Evolutionary conservation across 2,113 vertebrate species (phyloP).

Genomic region (Gymnorhina tibicen): DNA sequence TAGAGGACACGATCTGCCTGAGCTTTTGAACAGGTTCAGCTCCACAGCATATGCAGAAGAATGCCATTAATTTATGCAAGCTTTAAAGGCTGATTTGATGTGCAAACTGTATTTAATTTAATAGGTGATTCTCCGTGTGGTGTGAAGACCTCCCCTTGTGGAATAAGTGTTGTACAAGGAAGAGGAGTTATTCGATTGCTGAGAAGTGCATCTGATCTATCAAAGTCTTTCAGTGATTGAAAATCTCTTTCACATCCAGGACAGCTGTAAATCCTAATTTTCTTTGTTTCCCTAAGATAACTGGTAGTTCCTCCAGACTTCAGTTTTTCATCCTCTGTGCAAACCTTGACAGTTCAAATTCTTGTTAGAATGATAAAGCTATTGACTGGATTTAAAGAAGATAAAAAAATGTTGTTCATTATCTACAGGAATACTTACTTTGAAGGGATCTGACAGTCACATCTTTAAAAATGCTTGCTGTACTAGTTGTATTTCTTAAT

Average conservation of each 20-base stretch:
- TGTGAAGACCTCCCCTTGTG: constrained; percentile 32
- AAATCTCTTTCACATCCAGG: neutral
- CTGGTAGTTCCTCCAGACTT: neutral
- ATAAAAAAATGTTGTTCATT: neutral
- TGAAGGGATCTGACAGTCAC: neutral
- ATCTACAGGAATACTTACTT: constrained; percentile 20
- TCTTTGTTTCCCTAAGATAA: neutral
- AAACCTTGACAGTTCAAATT: neutral
- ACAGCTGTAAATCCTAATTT: constrained; percentile 2
- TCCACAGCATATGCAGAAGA: neutral
- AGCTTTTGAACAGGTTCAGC: neutral
- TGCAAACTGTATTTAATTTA: constrained; percentile 12
- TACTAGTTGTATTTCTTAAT: neutral
- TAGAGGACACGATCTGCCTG: neutral
- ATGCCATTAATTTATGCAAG: neutral
- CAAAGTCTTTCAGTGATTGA: neutral
- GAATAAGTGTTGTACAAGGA: constrained; percentile 28
- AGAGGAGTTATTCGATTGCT: constrained; percentile 69
- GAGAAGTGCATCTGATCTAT: constrained; percentile 1
- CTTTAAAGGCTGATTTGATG: neutral
- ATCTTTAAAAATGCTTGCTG: neutral
- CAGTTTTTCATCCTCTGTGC: neutral
- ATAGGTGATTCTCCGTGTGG: constrained; percentile 58
- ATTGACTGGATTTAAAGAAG: neutral
- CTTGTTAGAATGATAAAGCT: neutral